Evolutionary conservation across 1,140 invertebrate genomes (phyloP).

Genomic region (Drosophila pruinosa): DNA sequence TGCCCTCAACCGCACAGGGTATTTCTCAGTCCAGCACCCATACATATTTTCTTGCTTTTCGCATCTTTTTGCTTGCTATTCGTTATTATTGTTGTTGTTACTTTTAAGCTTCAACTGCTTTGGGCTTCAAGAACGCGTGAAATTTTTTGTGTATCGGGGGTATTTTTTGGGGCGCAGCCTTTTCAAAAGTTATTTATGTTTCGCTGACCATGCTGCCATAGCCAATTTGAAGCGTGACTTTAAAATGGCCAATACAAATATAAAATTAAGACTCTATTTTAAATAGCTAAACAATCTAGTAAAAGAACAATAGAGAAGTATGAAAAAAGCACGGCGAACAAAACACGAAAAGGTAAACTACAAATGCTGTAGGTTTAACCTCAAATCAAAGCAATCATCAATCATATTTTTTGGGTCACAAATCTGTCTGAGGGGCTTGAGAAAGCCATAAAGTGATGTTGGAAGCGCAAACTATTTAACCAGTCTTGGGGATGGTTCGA

Average conservation of each 20-base stretch:
- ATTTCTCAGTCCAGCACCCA: neutral
- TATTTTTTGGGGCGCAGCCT: slow-evolving; percentile 1
- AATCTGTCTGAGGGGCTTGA: neutral
- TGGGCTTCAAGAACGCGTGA: slow-evolving; percentile 14
- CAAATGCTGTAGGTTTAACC: slow-evolving; percentile 12
- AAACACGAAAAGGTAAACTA: neutral
- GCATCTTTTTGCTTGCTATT: neutral
- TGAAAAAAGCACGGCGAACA: neutral
- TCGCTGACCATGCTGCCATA: slow-evolving; percentile 1
- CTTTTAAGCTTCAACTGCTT: slow-evolving; percentile 35
- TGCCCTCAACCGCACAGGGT: neutral
- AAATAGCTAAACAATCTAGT: neutral
- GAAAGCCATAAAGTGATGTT: neutral
- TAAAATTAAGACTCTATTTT: neutral
- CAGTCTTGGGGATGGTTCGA: neutral
- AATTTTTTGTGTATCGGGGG: slow-evolving; percentile 22
- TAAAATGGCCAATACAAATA: slow-evolving; percentile 44
- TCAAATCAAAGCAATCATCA: slow-evolving; percentile 21
- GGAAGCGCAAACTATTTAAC: neutral
- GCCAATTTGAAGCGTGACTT: slow-evolving; percentile 27
- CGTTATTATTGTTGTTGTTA: neutral
- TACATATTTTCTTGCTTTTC: too few species aligned
- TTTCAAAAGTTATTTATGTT: slow-evolving; percentile 47
- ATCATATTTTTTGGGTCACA: slow-evolving; percentile 19
- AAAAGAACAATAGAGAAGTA: neutral